These are phyloP conservation scores for Eublepharis macularius DNA, from an alignment of 2,113 vertebrate genomes.

Conservation along the genomic window DNA sequence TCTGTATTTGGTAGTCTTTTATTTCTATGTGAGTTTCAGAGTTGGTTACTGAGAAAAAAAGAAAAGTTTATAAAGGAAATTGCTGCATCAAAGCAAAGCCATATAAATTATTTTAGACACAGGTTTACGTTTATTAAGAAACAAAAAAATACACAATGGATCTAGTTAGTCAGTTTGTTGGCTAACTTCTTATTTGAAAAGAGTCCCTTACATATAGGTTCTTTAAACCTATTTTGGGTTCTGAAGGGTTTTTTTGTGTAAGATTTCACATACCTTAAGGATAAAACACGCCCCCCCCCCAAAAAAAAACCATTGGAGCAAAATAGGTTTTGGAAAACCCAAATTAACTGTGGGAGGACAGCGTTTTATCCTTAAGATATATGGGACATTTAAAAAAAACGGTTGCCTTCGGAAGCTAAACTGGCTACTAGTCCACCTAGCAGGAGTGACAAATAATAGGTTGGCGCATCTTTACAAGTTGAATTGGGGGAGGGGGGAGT, in stretches of 20 bases:
- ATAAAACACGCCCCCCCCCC: no score
- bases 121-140: constrained; percentile 22
- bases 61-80: constrained; percentile 18
- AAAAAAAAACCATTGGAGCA: no score
- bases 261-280: no score
- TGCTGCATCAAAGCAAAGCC: constrained; percentile 1
- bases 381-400: no score
- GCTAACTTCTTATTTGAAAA: neutral
- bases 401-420: no score
- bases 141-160: neutral
- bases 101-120: constrained; percentile 18
- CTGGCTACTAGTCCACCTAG: neutral
- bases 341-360: no score
- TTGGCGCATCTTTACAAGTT: neutral
- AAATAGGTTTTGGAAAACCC: no score
- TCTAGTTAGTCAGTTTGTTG: neutral
- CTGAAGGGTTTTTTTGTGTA: no score
- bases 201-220: no score
- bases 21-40: constrained; percentile 1
- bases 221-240: no score
- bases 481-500: neutral
- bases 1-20: constrained; percentile 27
- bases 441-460: neutral
- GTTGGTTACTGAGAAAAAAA: constrained; percentile 20
- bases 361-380: no score